Conservation (phyloP, 2,113 vertebrate species). For the Cyphomyrus discorhynchus region DNA sequence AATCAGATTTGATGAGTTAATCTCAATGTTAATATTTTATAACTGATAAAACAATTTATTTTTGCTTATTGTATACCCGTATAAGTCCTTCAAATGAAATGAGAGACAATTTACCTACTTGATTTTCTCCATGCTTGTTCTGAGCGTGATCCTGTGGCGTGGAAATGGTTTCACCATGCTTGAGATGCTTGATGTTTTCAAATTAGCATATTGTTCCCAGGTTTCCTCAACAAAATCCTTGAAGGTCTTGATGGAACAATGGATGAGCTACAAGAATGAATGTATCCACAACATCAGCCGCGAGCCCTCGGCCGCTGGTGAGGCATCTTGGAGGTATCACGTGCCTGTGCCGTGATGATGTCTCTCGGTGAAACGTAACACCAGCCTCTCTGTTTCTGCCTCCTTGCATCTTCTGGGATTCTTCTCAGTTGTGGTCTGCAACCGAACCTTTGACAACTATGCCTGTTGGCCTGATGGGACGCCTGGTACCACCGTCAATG, state of each 20-base stretch:
- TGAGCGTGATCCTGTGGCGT: no score
- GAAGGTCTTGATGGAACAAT: constrained; percentile 56
- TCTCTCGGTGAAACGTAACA: not conserved
- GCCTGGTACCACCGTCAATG: constrained; percentile 72
- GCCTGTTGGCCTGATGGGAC: constrained; percentile 85
- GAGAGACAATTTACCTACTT: not conserved
- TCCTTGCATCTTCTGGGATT: not conserved
- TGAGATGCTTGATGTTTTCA: not conserved
- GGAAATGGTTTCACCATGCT: not conserved
- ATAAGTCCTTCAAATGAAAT: not conserved
- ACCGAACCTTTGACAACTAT: constrained; percentile 82
- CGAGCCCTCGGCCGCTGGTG: constrained; percentile 49
- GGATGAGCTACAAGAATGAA: constrained; percentile 60
- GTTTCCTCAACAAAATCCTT: constrained; percentile 51
- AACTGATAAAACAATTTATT: not conserved
- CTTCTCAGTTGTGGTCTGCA: constrained; percentile 77
- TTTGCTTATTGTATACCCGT: not conserved
- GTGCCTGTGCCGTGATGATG: not conserved
- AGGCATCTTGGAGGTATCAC: not conserved
- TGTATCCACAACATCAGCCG: constrained; percentile 45
- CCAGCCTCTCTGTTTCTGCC: not conserved
- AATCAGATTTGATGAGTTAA: not conserved
- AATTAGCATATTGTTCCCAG: constrained; percentile 32
- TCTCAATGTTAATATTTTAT: not conserved
- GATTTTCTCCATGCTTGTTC: not conserved